Percentiles rank a stretch among this genome's conserved stretches.
Conservation (phyloP, 2,888 invertebrate species). For the Meloe dianella region DNA sequence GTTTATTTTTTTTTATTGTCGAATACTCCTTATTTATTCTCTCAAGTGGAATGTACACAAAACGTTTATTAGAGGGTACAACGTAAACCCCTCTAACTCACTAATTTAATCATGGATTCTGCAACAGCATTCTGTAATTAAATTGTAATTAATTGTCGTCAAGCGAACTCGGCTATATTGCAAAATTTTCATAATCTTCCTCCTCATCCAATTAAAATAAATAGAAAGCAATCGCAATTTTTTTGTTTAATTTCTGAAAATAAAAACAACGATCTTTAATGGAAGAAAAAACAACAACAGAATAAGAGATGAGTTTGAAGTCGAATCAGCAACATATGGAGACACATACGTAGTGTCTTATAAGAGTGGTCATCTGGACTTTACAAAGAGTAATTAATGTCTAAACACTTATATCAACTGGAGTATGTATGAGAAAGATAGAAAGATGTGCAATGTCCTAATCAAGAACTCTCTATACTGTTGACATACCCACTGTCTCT, state of each 20-base stretch:
- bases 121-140: conserved; percentile 34
- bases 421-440: background rate
- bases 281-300: too few relatives aligned
- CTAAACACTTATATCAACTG: conserved; percentile 43
- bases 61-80: background rate
- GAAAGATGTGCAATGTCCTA: conserved; percentile 39
- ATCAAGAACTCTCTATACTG: conserved; percentile 44
- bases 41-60: background rate
- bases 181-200: background rate
- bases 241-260: too few relatives aligned
- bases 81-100: background rate
- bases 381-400: conserved; percentile 53
- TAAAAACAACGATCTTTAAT: background rate
- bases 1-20: background rate
- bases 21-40: background rate
- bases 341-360: conserved; percentile 20
- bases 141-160: conserved; percentile 41
- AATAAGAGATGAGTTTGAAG: conserved; percentile 27
- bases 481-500: conserved; percentile 42
- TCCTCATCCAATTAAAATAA: too few relatives aligned
- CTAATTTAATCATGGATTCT: conserved; percentile 36
- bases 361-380: conserved; percentile 45
- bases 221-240: too few relatives aligned
- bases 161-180: conserved; percentile 12
- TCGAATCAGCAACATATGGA: conserved; percentile 25